phyloP scores from a whole-genome alignment of 2,888 invertebrate genomes.

The Magallana nippona region DNA sequence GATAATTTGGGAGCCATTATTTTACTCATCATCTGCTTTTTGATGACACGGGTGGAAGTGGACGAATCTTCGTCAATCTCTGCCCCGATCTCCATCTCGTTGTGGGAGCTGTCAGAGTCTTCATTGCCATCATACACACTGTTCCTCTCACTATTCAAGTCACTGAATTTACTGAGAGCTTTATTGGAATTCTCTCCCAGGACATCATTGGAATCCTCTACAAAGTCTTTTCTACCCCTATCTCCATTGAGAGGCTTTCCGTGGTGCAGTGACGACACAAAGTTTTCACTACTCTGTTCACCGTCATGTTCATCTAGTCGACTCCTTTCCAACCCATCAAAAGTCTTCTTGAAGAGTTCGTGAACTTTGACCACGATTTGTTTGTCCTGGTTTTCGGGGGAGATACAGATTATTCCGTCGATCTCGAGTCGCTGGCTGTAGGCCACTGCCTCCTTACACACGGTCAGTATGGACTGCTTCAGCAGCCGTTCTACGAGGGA shows the following conservation, averaged over 20 bases:
- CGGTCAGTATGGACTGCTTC: slow-evolving; percentile 67
- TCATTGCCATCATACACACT: slow-evolving; percentile 6
- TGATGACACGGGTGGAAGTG: slow-evolving; percentile 16
- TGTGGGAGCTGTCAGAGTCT: slow-evolving; percentile 1
- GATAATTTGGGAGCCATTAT: slow-evolving; percentile 36
- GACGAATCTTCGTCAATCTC: slow-evolving; percentile 17
- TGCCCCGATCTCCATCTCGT: slow-evolving; percentile 24
- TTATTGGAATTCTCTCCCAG: slow-evolving; percentile 9
- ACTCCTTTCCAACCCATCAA: slow-evolving; percentile 13
- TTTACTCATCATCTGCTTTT: slow-evolving; percentile 42
- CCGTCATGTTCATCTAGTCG: not conserved
- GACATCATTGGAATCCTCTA: not conserved
- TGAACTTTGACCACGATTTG: slow-evolving; percentile 70
- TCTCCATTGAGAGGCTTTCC: slow-evolving; percentile 2
- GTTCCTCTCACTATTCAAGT: not conserved
- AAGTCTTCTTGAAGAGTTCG: slow-evolving; percentile 59
- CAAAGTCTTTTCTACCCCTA: not conserved
- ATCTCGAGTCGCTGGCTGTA: slow-evolving; percentile 62
- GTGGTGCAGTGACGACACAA: not conserved
- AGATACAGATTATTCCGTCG: slow-evolving; percentile 70
- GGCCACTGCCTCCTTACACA: slow-evolving; percentile 66
- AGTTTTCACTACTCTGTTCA: not conserved
- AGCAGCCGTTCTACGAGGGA: slow-evolving; percentile 64
- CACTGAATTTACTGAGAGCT: not conserved
- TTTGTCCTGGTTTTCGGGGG: slow-evolving; percentile 57